Conservation (phyloP, 2,888 invertebrate species). For the Nephrotoma guestfalica region DNA sequence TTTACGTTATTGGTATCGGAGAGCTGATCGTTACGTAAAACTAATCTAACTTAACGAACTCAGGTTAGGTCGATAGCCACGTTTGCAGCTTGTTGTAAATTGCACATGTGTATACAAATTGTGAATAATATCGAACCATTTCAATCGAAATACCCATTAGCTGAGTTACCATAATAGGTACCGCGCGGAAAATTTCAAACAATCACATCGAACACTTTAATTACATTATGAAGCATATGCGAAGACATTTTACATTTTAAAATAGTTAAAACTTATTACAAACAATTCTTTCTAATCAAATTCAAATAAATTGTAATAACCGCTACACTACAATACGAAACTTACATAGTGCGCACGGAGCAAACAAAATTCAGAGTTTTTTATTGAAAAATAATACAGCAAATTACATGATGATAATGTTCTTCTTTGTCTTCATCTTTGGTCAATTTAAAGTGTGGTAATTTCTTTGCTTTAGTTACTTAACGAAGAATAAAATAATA, state of each 20-base stretch:
- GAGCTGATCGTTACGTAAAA: neutral
- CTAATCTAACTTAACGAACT: neutral
- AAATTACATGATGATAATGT: neutral
- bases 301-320: neutral
- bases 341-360: neutral
- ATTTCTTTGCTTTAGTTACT: neutral
- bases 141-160: neutral
- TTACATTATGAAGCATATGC: neutral
- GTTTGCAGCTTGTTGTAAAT: neutral
- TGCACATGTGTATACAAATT: neutral
- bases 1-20: neutral
- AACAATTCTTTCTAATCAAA: neutral
- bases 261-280: neutral
- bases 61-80: neutral
- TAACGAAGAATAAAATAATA: neutral
- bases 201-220: neutral
- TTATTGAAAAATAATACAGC: neutral
- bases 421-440: neutral
- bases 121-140: neutral
- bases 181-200: neutral
- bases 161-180: neutral
- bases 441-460: neutral
- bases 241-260: neutral
- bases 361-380: neutral
- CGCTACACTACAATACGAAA: neutral